phyloP scores from a whole-genome alignment of 2,888 invertebrate species.

The Invenusta paracnida region DNA sequence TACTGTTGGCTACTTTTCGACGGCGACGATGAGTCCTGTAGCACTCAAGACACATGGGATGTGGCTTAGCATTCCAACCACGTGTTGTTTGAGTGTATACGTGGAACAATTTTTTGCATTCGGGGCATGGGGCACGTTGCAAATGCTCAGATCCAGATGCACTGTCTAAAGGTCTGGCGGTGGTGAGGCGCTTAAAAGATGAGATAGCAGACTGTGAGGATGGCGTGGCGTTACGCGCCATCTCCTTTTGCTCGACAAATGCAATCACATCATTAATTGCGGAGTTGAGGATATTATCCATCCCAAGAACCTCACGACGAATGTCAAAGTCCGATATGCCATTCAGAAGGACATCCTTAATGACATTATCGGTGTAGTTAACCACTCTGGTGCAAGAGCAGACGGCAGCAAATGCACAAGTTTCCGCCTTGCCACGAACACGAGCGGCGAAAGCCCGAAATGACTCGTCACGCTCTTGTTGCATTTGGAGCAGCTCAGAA shows the following conservation, averaged over 20 bases:
- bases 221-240: slow-evolving; percentile 25
- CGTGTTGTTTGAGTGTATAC: background rate
- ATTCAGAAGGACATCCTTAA: background rate
- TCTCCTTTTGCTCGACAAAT: slow-evolving; percentile 29
- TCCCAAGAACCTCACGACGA: slow-evolving; percentile 15
- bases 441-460: slow-evolving; percentile 35
- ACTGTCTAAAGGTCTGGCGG: background rate
- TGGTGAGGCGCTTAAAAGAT: background rate
- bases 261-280: slow-evolving; percentile 16
- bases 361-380: background rate
- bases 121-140: background rate
- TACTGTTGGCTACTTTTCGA: too few species aligned
- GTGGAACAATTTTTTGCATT: background rate
- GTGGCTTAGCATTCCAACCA: slow-evolving; percentile 3
- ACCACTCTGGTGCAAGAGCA: background rate
- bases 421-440: slow-evolving; percentile 8
- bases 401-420: background rate
- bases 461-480: slow-evolving; percentile 30
- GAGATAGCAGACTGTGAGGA: background rate
- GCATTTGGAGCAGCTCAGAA: slow-evolving; percentile 30
- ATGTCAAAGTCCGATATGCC: slow-evolving; percentile 34
- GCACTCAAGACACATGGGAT: background rate
- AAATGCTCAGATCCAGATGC: background rate
- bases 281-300: background rate
- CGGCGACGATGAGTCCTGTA: background rate